A percentile compares a stretch with the other conserved stretches of the same genome.
phyloP scores from a whole-genome alignment of 2,797 vertebrate genomes.

The Menidia menidia region DNA sequence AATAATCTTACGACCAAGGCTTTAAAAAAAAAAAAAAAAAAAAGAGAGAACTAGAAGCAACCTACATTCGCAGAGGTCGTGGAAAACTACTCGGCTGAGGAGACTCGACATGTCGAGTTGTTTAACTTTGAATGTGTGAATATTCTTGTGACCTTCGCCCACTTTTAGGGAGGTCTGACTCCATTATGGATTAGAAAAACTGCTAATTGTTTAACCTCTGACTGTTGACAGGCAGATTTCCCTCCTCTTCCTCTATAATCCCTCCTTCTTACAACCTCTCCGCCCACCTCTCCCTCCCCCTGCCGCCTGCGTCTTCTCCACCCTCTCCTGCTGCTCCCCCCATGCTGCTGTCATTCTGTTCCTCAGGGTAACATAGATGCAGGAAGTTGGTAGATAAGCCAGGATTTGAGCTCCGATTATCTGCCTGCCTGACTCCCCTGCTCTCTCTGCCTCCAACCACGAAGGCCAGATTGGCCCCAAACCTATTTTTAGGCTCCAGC shows the following conservation, averaged over 20 bases:
- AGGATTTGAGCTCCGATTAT: constrained; percentile 83
- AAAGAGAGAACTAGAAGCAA: neutral
- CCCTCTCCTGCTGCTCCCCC: constrained; percentile 37
- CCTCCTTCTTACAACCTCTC: constrained; percentile 28
- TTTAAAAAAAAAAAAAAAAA: constrained; percentile 1
- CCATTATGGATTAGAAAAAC: no score
- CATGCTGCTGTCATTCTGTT: constrained; percentile 71
- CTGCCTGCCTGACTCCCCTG: constrained; percentile 69
- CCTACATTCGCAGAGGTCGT: constrained; percentile 26
- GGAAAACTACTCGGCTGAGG: no score
- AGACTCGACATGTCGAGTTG: no score
- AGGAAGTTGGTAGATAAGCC: constrained; percentile 82
- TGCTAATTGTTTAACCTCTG: no score
- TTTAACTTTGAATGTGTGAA: no score
- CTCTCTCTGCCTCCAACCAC: constrained; percentile 57
- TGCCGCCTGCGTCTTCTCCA: constrained; percentile 2
- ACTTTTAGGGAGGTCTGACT: no score
- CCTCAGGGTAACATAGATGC: constrained; percentile 65
- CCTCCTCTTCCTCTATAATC: neutral
- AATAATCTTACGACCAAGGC: constrained; percentile 36
- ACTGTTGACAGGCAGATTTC: neutral
- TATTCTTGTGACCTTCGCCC: no score
- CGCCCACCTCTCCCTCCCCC: constrained; percentile 23
- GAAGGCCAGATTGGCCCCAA: constrained; percentile 69
- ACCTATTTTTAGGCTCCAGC: constrained; percentile 71